Evolutionary conservation across 2,113 vertebrate genomes (phyloP), one percentile per base, ranked within the genome.

Genomic region (Chaetodon trifascialis): DNA sequence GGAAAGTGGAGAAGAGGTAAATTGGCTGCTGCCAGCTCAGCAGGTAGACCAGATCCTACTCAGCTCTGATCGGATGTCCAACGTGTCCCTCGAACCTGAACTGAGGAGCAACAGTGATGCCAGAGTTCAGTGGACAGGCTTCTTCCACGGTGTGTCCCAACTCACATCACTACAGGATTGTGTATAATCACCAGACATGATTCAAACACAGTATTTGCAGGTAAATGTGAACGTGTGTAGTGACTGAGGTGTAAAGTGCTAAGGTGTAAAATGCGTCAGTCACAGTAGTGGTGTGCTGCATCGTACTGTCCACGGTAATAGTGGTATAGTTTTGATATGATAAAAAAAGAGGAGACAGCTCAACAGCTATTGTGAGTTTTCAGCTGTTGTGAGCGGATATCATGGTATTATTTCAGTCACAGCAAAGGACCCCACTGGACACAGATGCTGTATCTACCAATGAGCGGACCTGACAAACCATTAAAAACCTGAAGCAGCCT

Each of bases 11-110:
- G 70, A 64, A 70, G 42, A 72, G 71, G 23, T 58, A 75, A 75
- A 74, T n/a, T 36, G 54, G 59, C 70, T 87, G 51, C 72, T 69
- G 72, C 64, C 80, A 79, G 72, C 60, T 56, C 72, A 64, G 72
- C 62, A 70, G 56, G 49, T 0, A 4, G 49, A 79, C 66, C 51
- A 82, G 75, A 85, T 70, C 80, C 54, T 64, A 66, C 75, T 84
- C 74, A 73, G 75, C 60, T 63, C 17, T 66, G 81, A 86, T 84
- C 40, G 38, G 59, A 79, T 76, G 42, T 78, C 74, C 67, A 69
- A 74, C 15, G 16, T 80, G 60, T 63, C 70, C 73, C 65, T 83
- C 34, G 67, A 64, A 81, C 73, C 49, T 73, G 58, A 84, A 44
- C 19, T 46, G 17, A 73, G 15, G 17, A 46, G 49, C 3, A 11